Percentiles rank a stretch among this genome's conserved stretches.
phyloP scores from a whole-genome alignment of 2,888 invertebrate genomes.

The Erpobdella octoculata region DNA sequence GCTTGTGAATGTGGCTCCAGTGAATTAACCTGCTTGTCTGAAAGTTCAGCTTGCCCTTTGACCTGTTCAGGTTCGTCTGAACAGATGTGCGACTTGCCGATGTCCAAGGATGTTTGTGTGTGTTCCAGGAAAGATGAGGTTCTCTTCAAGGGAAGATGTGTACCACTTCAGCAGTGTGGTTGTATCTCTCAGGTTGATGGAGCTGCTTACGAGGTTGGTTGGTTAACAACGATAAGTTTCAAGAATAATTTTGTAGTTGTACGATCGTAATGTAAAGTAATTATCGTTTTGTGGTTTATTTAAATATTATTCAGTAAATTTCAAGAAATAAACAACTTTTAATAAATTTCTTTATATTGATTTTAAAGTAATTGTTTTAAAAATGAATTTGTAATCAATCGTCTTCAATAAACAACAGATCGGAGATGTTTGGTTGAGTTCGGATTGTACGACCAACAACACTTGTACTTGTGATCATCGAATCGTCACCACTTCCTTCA shows the following conservation, averaged over 20 bases:
- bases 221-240: no score
- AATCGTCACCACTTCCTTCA: neutral
- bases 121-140: neutral
- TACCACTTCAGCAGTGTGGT: neutral
- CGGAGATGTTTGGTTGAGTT: neutral
- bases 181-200: conserved; percentile 5
- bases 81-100: neutral
- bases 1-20: conserved; percentile 4
- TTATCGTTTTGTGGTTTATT: no score
- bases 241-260: no score
- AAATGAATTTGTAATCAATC: no score
- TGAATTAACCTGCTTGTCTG: conserved; percentile 3
- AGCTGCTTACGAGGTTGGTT: neutral
- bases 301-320: no score
- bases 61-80: neutral
- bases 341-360: no score
- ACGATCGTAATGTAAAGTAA: no score
- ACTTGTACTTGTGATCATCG: neutral
- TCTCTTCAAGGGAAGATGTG: conserved; percentile 17
- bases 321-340: no score
- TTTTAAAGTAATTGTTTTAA: no score
- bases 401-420: neutral
- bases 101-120: neutral
- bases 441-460: neutral
- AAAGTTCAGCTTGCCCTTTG: neutral